Percentiles rank a stretch among this genome's conserved stretches.
Evolutionary conservation across 2,113 vertebrate genomes (phyloP).

Genomic region (Heterocephalus glaber): DNA sequence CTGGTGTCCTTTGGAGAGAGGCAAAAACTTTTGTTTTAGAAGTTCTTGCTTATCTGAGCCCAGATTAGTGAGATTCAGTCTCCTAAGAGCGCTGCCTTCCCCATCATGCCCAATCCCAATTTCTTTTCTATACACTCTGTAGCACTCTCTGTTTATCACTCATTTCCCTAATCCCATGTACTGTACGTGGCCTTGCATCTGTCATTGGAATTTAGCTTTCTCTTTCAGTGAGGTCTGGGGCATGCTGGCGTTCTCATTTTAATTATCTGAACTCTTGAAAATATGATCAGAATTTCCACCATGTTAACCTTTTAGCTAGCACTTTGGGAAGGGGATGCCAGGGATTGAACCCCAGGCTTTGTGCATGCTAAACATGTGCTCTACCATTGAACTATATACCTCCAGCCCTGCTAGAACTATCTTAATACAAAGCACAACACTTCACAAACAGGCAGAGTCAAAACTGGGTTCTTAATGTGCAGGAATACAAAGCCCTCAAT

Average conservation of each 20-base stretch:
- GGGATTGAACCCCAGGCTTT: no score
- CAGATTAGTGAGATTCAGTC: neutral
- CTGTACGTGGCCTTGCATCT: neutral
- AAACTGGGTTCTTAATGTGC: neutral
- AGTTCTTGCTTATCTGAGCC: neutral
- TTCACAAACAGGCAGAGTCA: neutral
- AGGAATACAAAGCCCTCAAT: neutral
- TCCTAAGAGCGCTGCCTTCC: neutral
- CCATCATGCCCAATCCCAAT: no score
- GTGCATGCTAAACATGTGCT: neutral
- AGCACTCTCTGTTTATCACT: no score
- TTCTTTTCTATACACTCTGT: neutral
- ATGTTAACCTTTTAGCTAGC: neutral
- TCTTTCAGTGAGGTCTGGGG: neutral
- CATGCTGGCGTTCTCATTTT: neutral
- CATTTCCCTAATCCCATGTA: neutral
- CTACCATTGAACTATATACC: neutral
- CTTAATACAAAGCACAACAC: conserved; percentile 22
- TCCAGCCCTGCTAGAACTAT: neutral
- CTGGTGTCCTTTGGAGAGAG: neutral
- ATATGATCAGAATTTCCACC: neutral
- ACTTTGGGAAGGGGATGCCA: neutral
- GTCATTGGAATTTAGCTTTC: neutral
- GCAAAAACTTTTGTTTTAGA: neutral
- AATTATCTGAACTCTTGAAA: conserved; percentile 23